Evolutionary conservation across 2,797 vertebrate species (phyloP), one percentile per base, ranked within the genome.

Genomic region (Gallirallus australis): DNA sequence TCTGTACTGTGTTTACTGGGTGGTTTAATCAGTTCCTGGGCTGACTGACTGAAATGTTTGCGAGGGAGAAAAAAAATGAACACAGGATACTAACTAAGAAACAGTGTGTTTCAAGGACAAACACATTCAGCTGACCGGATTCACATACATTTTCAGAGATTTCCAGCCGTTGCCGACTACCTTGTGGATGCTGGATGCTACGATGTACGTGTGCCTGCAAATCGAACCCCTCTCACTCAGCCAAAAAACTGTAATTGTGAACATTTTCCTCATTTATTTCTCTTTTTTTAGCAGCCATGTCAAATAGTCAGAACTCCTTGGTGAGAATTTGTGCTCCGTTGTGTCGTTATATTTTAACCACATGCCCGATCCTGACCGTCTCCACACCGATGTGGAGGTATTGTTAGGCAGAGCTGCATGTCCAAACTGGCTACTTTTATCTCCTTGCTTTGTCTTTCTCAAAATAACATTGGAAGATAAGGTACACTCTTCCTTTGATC

Each of bases 401-500:
- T 72, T 79, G 91, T 92, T 84, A 84, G 81, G 65, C 82, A 86
- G 76, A 96, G 69, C 70, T 86, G 60, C 86, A 37, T 78, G 87
- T 89, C 95, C 93, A 92, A 90, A 93, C 54, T 2, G 53, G 75
- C 80, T 75, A 13, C 4, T 35, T 96, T 96, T 97, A 97, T 97
- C 97, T 96, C 75, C 70, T 94, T 79, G 72, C 92, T 97, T 97
- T 96, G 95, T 96, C 94, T 97, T 95, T 93, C 83, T 94, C 93
- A 92, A 95, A 96, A 94, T 82, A 94, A 91, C 89, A 68, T 27
- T 59, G 82, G 79, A 83, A 82, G 96, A 96, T 96, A 97, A 97
- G 83, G 84, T 35, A 93, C 19, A 15, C 72, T 91, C 85, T 59
- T 90, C 61, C 95, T 96, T 96, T 97, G 94, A 96, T 97, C 86